Evolutionary conservation across 1,140 invertebrate species (phyloP).

Genomic region (Drosophila sp.): DNA sequence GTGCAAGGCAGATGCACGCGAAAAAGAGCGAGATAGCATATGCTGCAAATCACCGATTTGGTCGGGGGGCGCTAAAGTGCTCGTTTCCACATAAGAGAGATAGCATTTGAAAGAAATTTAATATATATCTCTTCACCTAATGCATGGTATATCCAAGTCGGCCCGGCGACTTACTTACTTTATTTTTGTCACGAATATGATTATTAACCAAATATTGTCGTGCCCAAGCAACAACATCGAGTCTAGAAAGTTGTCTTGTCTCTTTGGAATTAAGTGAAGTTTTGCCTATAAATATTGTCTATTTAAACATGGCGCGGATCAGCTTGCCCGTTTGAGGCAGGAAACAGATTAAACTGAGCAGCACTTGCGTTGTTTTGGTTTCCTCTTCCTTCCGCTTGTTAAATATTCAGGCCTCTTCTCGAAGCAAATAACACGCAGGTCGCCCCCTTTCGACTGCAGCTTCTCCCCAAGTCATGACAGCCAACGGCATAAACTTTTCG

Average conservation of each 20-base stretch:
- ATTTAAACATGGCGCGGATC: conserved; percentile 54
- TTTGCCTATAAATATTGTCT: conserved; percentile 57
- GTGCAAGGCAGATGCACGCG: no score
- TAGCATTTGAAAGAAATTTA: no score
- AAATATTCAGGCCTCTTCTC: conserved; percentile 61
- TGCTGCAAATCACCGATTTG: no score
- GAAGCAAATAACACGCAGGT: conserved; percentile 49
- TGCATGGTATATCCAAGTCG: no score
- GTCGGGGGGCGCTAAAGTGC: no score
- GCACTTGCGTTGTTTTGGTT: conserved; percentile 62
- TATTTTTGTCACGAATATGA: neutral
- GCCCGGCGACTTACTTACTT: no score
- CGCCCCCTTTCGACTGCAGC: conserved; percentile 35
- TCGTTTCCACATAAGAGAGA: no score
- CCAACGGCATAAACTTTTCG: conserved; percentile 75
- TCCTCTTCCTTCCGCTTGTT: conserved; percentile 64
- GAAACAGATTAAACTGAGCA: conserved; percentile 76
- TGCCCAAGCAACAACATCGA: conserved; percentile 17
- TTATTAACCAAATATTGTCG: conserved; percentile 37
- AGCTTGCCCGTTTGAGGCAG: conserved; percentile 30
- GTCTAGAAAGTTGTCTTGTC: conserved; percentile 40
- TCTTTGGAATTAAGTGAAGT: conserved; percentile 58
- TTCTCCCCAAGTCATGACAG: conserved; percentile 65
- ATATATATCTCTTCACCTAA: no score
- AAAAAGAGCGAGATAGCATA: no score